Conservation (phyloP, 2,888 invertebrate species). For the Chironomus tentans region DNA sequence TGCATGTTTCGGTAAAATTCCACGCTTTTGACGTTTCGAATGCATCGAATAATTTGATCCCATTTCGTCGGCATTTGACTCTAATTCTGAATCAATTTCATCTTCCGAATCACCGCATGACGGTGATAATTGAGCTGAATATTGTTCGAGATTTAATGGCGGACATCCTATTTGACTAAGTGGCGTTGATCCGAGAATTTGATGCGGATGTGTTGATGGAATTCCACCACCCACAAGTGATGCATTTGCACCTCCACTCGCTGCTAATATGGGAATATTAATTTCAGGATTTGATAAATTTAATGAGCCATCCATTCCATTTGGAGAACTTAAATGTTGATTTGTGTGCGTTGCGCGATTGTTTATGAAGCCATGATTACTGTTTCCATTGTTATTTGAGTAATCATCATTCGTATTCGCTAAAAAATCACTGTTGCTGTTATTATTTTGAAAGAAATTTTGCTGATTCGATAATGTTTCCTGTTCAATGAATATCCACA, state of each 20-base stretch:
- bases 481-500: not conserved
- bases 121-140: conserved; percentile 48
- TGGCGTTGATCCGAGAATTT: conserved; percentile 77
- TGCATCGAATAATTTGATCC: conserved; percentile 43
- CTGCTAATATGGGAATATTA: conserved; percentile 27
- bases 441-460: conserved; percentile 14
- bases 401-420: conserved; percentile 18
- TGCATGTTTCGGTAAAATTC: conserved; percentile 89
- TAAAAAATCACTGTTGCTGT: conserved; percentile 27
- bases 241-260: conserved; percentile 41
- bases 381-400: conserved; percentile 12
- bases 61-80: conserved; percentile 50
- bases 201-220: conserved; percentile 36
- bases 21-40: conserved; percentile 63
- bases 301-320: conserved; percentile 6
- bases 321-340: not conserved
- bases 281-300: conserved; percentile 6
- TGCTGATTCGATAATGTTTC: conserved; percentile 24
- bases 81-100: conserved; percentile 45
- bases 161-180: conserved; percentile 75
- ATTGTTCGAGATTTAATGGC: conserved; percentile 42
- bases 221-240: conserved; percentile 36
- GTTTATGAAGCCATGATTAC: conserved; percentile 10
- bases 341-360: not conserved
- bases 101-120: conserved; percentile 43